These are phyloP conservation scores for Temnothorax ravouxi DNA, from an alignment of 2,888 invertebrate genomes.

Conservation along the genomic window DNA sequence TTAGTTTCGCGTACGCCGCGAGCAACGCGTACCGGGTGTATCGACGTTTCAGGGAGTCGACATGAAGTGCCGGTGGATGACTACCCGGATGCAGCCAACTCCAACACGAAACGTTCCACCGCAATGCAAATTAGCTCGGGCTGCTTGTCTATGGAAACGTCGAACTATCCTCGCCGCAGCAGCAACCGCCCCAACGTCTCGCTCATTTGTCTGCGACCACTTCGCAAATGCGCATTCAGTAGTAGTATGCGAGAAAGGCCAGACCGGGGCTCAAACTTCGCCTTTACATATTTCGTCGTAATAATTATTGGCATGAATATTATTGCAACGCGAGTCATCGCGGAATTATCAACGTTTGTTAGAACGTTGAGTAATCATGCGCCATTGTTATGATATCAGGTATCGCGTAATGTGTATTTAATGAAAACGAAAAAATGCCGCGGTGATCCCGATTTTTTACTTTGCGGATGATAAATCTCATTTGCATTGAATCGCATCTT, in stretches of 20 bases:
- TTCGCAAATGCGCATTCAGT: constrained; percentile 42
- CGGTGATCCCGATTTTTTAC: background rate
- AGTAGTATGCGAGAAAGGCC: constrained; percentile 8
- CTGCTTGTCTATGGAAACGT: constrained; percentile 64
- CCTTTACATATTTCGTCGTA: constrained; percentile 14
- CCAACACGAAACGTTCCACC: constrained; percentile 74
- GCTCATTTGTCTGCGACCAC: constrained; percentile 43
- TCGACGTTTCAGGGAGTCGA: constrained; percentile 59
- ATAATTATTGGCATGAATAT: constrained; percentile 11
- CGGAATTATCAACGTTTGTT: background rate
- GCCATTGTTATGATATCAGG: background rate
- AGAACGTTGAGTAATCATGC: background rate
- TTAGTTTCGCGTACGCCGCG: constrained; percentile 50
- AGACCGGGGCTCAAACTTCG: background rate
- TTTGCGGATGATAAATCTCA: background rate
- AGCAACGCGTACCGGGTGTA: constrained; percentile 48
- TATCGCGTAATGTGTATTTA: background rate
- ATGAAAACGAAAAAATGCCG: background rate
- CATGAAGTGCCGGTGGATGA: constrained; percentile 66
- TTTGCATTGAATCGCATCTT: background rate
- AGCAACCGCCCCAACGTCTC: constrained; percentile 41
- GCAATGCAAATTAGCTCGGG: constrained; percentile 79
- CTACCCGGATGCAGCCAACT: constrained; percentile 60
- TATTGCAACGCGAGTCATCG: background rate
- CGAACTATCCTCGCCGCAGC: constrained; percentile 62